phyloP scores from a whole-genome alignment of 2,113 vertebrate genomes.

The Oncorhynchus nerka region DNA sequence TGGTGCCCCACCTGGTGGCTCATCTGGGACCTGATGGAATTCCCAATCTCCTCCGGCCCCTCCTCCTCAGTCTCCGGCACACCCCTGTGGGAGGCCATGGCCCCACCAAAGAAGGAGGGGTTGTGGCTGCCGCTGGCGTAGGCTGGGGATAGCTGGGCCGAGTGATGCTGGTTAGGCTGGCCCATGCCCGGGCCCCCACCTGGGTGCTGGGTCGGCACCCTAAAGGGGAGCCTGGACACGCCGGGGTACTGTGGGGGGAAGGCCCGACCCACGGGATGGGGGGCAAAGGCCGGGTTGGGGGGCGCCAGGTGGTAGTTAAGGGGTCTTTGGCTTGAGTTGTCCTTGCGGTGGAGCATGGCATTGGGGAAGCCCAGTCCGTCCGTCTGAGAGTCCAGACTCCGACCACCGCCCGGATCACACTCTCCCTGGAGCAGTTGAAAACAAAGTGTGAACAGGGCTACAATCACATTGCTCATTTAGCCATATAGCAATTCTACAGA shows the following conservation, averaged over 20 bases:
- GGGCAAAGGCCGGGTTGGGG: conserved; percentile 80
- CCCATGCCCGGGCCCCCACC: conserved; percentile 53
- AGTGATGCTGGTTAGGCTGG: conserved; percentile 71
- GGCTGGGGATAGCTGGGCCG: conserved; percentile 83
- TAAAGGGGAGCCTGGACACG: conserved; percentile 83
- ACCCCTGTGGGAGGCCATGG: conserved; percentile 78
- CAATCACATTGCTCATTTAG: neutral
- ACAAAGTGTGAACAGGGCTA: neutral
- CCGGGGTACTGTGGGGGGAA: conserved; percentile 79
- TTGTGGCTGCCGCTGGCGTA: conserved; percentile 75
- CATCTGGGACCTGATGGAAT: conserved; percentile 81
- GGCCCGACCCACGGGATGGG: conserved; percentile 78
- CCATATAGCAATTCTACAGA: too few species aligned
- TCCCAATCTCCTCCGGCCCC: conserved; percentile 81
- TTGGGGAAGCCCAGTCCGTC: conserved; percentile 78
- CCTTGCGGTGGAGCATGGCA: conserved; percentile 89
- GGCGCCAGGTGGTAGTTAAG: conserved; percentile 88
- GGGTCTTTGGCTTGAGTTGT: conserved; percentile 83
- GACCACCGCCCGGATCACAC: conserved; percentile 82
- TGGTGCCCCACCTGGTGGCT: conserved; percentile 78
- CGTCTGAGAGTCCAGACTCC: conserved; percentile 84
- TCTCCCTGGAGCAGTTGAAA: conserved; percentile 76
- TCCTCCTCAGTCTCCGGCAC: conserved; percentile 82
- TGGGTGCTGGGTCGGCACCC: conserved; percentile 80
- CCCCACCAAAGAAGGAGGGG: conserved; percentile 83